A percentile compares a stretch with the other conserved stretches of the same genome.
These are phyloP conservation scores for Coptodon rendalli DNA, from an alignment of 2,113 vertebrate genomes.

Conservation along the genomic window DNA sequence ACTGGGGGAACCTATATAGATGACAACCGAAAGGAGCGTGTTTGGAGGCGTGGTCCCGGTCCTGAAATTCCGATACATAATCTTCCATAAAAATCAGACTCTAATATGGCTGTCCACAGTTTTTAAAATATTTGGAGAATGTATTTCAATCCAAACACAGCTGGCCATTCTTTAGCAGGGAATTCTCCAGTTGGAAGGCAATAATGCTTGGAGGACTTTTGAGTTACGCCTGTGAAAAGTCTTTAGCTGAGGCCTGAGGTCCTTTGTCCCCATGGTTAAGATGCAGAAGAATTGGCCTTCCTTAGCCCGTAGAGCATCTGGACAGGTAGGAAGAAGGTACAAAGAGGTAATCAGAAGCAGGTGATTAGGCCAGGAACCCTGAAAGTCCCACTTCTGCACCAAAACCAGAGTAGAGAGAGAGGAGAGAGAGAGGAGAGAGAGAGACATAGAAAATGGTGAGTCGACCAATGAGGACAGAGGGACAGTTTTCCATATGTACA, in stretches of 20 bases:
- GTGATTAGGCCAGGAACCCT: neutral
- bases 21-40: neutral
- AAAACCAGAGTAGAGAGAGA: neutral
- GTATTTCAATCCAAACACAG: neutral
- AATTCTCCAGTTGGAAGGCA: neutral
- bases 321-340: neutral
- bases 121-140: neutral
- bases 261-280: neutral
- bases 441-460: neutral
- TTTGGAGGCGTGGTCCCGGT: neutral
- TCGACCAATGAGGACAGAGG: neutral
- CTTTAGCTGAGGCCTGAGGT: neutral
- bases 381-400: neutral
- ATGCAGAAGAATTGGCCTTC: neutral
- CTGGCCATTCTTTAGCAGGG: neutral
- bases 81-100: neutral
- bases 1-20: neutral
- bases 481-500: neutral
- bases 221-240: neutral
- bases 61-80: neutral
- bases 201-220: neutral
- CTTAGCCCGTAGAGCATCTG: neutral
- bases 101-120: neutral
- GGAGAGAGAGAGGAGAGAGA: neutral
- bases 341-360: neutral